Conservation (phyloP, 2,888 invertebrate species). For the Acrocyrtus sp. region DNA sequence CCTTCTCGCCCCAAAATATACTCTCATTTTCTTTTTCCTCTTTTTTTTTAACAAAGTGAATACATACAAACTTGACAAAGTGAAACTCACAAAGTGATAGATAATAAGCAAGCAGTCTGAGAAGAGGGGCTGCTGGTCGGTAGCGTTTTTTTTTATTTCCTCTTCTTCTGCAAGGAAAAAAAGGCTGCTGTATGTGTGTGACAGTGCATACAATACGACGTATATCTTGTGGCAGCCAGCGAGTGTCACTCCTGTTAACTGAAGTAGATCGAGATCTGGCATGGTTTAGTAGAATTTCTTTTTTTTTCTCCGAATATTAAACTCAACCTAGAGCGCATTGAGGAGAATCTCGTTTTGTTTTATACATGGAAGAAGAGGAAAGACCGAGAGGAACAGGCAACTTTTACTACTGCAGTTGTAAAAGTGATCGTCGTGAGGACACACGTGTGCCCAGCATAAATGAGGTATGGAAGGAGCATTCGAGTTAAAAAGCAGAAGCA, state of each 20-base stretch:
- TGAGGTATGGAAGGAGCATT: too few species aligned
- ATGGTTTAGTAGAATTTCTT: slow-evolving; percentile 42
- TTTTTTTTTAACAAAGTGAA: too few species aligned
- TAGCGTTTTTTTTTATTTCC: slow-evolving; percentile 27
- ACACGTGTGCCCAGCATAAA: slow-evolving; percentile 29
- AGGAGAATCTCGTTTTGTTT: not conserved
- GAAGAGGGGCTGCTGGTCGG: slow-evolving; percentile 25
- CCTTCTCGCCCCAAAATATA: too few species aligned
- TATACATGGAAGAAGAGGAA: slow-evolving; percentile 2
- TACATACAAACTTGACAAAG: slow-evolving; percentile 24
- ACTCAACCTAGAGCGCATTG: not conserved
- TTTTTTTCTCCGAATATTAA: slow-evolving; percentile 35
- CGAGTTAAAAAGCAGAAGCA: too few species aligned
- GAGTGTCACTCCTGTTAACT: slow-evolving; percentile 40
- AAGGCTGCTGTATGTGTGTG: slow-evolving; percentile 26
- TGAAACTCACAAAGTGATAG: slow-evolving; percentile 36
- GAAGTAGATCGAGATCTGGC: slow-evolving; percentile 43
- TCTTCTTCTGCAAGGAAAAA: too few species aligned
- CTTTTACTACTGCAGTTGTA: not conserved
- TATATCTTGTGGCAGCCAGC: slow-evolving; percentile 43
- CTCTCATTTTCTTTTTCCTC: too few species aligned
- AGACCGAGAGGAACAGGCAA: not conserved
- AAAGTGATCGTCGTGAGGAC: slow-evolving; percentile 27
- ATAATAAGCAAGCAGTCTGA: too few species aligned
- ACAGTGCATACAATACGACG: slow-evolving; percentile 40